Base-by-base conservation (phyloP, 1,140 invertebrate genomes). In the Papilio polytes region DNA sequence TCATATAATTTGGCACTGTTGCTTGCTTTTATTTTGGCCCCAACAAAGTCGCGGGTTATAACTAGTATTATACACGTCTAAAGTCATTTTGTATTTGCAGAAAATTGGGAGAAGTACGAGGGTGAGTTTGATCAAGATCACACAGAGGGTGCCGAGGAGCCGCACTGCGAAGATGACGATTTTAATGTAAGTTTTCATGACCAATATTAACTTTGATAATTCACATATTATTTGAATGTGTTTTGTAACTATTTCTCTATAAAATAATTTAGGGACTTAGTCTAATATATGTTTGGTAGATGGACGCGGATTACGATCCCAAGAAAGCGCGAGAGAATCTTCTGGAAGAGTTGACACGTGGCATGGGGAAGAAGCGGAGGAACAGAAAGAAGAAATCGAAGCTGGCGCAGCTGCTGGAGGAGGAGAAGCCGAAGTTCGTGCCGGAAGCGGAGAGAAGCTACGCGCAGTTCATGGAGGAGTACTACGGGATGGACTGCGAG, bases 401-500 rank as follows among this genome's bases (percentile, higher is more conserved):
- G 85, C 97, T 98, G 85, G 97, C 96, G 51, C 96, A 98, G 88
- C 95, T 97, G 41, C 88, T 98, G 3, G 92, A 96, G 3, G 96
- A 96, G 41, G 95, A 96, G 84, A 99, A 98, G 90, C 98, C 98
- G 0, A 96, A 96, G 74, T 99, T 98, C 94, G 96, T 99, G 96
- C 98, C 98, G 0, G 94, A 96, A 80, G 87, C 91, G 56, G 95
- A 98, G 66, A 96, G 97, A 90, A 97, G 97, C 1, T 98, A 98
- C 95, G 96, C 97, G 73, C 96, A 99, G 85, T 99, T 99, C 92
- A 97, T 99, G 87, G 98, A 99, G 91, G 98, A 99, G 91, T 99
- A 99, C 94, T 99, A 99, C 89, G 97, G 97, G 84, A 95, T 99
- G 82, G 98, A 99, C 92, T 99, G 97, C 95, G 99, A 99, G 92